Evolutionary conservation across 2,888 invertebrate genomes (phyloP).

Genomic region (Tortrix viridana): DNA sequence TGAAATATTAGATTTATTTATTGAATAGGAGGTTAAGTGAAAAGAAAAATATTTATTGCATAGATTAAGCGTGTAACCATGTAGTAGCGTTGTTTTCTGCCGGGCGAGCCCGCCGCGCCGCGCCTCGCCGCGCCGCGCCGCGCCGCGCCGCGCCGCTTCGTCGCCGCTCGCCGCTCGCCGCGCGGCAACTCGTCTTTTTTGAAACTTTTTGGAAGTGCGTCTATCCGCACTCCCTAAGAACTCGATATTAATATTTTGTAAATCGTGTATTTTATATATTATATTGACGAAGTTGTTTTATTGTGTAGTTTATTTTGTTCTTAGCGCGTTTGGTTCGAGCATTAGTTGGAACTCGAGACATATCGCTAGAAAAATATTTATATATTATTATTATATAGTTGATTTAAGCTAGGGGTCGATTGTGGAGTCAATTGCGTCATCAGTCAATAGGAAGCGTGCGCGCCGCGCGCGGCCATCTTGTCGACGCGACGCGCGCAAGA

Average conservation of each 20-base stretch:
- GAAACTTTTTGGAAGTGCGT: conserved; percentile 70
- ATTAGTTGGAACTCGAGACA: conserved; percentile 78
- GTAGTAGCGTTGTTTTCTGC: conserved; percentile 27
- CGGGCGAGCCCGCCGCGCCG: too few species aligned
- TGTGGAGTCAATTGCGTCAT: conserved; percentile 58
- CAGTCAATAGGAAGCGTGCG: conserved; percentile 63
- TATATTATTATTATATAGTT: conserved; percentile 60
- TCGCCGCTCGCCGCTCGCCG: background rate
- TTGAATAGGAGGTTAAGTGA: conserved; percentile 66
- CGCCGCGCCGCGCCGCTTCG: background rate
- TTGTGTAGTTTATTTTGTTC: conserved; percentile 59
- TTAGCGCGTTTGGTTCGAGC: conserved; percentile 64
- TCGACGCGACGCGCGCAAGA: too few species aligned
- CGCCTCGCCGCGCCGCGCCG: background rate
- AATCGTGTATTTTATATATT: conserved; percentile 81
- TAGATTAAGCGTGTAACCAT: conserved; percentile 73
- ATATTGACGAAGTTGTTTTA: conserved; percentile 66
- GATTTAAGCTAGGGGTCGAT: conserved; percentile 44
- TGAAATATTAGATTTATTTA: conserved; percentile 79
- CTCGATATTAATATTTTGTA: conserved; percentile 75
- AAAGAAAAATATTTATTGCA: conserved; percentile 83
- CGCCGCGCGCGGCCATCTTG: conserved; percentile 34
- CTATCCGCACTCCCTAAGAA: conserved; percentile 51
- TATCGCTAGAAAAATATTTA: conserved; percentile 81
- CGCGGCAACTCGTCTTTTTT: conserved; percentile 63